A percentile compares a stretch with the other conserved stretches of the same genome.
These are phyloP conservation scores for Leptodirus hochenwartii DNA, from an alignment of 2,888 invertebrate species.

Conservation along the genomic window DNA sequence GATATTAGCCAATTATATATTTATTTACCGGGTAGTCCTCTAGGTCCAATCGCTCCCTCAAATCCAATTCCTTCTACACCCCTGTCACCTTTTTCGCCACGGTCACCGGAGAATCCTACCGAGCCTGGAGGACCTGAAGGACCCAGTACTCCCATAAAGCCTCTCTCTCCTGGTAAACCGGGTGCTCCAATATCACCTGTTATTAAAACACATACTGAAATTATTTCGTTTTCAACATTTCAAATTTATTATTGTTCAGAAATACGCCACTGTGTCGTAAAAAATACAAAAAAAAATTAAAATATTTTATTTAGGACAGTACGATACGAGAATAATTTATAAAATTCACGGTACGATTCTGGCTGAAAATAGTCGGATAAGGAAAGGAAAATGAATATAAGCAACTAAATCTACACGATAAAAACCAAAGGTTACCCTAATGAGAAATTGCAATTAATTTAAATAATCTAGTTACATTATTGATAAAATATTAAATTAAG, in stretches of 20 bases:
- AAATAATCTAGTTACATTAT: too few relatives aligned
- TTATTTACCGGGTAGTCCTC: constrained; percentile 43
- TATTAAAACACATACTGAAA: constrained; percentile 2
- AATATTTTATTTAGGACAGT: too few relatives aligned
- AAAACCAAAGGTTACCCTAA: too few relatives aligned
- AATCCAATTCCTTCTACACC: constrained; percentile 52
- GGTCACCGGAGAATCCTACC: constrained; percentile 41
- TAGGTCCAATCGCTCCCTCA: constrained; percentile 54
- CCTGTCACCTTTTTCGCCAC: constrained; percentile 57
- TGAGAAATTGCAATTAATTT: too few relatives aligned
- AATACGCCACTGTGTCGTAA: constrained; percentile 6
- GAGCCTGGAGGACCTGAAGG: constrained; percentile 38
- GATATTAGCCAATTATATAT: constrained; percentile 1
- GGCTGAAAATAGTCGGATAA: too few relatives aligned
- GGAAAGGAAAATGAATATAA: too few relatives aligned
- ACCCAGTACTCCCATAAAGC: constrained; percentile 45
- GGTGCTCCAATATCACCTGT: constrained; percentile 47
- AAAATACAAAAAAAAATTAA: constrained; percentile 7
- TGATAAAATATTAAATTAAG: too few relatives aligned
- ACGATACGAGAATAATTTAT: too few relatives aligned
- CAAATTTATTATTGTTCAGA: constrained; percentile 4
- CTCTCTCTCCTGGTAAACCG: constrained; percentile 43
- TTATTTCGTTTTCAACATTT: not conserved
- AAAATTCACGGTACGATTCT: too few relatives aligned
- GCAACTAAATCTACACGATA: too few relatives aligned